phyloP scores from a whole-genome alignment of 2,888 invertebrate genomes.

The Meiosimyza decipiens region DNA sequence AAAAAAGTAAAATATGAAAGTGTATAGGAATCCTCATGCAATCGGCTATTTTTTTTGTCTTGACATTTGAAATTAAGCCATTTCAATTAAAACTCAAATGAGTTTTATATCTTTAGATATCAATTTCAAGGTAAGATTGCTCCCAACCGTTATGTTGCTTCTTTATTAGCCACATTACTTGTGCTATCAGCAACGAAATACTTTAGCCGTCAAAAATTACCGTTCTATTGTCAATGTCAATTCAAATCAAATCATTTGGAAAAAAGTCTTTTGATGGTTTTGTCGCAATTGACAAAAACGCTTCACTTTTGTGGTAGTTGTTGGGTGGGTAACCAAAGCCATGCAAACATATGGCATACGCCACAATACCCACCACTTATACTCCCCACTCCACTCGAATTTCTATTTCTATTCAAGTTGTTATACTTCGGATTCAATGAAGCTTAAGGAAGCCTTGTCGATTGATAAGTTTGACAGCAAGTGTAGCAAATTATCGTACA shows the following conservation, averaged over 20 bases:
- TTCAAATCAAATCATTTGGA: conserved; percentile 64
- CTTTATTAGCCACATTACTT: neutral
- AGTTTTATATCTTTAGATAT: too few relatives aligned
- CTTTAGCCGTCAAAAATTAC: conserved; percentile 24
- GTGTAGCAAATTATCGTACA: conserved; percentile 46
- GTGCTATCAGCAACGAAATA: neutral
- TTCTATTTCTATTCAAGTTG: conserved; percentile 54
- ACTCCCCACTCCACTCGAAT: conserved; percentile 35
- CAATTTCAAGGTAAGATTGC: too few relatives aligned
- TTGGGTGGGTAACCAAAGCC: conserved; percentile 13
- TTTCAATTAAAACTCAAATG: too few relatives aligned
- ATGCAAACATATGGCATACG: neutral
- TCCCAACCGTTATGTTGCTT: neutral
- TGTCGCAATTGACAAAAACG: conserved; percentile 54
- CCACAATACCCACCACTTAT: conserved; percentile 11
- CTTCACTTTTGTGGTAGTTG: neutral
- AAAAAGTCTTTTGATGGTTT: conserved; percentile 60
- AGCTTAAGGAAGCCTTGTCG: neutral
- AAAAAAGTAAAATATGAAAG: too few relatives aligned
- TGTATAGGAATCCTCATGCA: too few relatives aligned
- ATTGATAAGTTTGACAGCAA: conserved; percentile 42
- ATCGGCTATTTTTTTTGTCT: too few relatives aligned
- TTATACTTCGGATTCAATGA: conserved; percentile 39
- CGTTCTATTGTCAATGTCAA: conserved; percentile 56
- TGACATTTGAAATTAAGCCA: too few relatives aligned